phyloP scores from a whole-genome alignment of 2,113 vertebrate genomes.

The Peromyscus californicus region DNA sequence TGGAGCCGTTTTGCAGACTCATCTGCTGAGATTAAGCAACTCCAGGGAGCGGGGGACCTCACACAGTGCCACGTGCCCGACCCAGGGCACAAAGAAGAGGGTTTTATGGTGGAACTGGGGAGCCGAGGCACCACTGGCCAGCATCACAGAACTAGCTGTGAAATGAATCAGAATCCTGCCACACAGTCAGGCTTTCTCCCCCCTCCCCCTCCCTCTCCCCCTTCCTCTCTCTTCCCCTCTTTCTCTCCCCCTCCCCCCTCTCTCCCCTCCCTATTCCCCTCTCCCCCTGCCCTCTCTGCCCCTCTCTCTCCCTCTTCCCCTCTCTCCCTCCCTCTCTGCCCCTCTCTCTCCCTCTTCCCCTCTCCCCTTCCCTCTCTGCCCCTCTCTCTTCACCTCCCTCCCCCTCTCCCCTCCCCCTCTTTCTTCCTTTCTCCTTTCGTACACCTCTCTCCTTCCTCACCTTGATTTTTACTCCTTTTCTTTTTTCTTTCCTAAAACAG shows the following conservation, averaged over 20 bases:
- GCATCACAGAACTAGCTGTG: neutral
- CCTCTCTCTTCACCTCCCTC: too few species aligned
- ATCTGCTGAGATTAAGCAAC: neutral
- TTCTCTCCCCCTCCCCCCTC: accelerated
- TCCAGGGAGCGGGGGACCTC: neutral
- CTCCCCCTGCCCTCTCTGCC: neutral
- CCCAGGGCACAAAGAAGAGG: neutral
- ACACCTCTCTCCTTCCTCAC: neutral
- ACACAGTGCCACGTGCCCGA: neutral
- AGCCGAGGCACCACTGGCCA: neutral
- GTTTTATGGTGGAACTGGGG: neutral
- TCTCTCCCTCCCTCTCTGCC: too few species aligned
- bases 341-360: neutral
- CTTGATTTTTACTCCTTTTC: neutral
- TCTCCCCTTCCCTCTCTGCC: neutral
- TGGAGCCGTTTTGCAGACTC: neutral
- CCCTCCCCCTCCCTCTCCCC: neutral
- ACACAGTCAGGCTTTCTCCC: neutral
- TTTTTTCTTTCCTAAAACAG: neutral
- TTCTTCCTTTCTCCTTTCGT: neutral
- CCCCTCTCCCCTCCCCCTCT: neutral
- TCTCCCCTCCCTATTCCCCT: accelerated
- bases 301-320: too few species aligned
- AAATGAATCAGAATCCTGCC: neutral
- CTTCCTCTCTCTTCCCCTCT: neutral